Percentiles rank a stretch among this genome's conserved stretches.
phyloP scores from a whole-genome alignment of 2,113 vertebrate genomes.

The Xenopus laevis region DNA sequence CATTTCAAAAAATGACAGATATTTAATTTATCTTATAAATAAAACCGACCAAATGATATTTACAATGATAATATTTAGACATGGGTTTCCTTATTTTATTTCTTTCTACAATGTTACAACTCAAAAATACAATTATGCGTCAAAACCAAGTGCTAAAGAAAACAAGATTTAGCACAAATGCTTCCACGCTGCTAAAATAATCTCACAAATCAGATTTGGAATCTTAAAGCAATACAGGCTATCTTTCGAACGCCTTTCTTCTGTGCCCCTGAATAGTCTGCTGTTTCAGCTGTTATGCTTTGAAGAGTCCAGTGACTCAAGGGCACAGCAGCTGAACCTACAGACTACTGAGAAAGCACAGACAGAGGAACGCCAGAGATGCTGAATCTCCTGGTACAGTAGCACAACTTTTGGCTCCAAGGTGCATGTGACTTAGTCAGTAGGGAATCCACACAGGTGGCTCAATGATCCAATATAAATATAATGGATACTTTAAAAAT shows the following conservation, averaged over 20 bases:
- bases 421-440: slow-evolving; percentile 2
- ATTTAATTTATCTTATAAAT: no score
- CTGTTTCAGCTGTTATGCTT: slow-evolving; percentile 34
- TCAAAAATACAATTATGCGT: no score
- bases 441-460: slow-evolving; percentile 22
- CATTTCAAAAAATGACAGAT: no score
- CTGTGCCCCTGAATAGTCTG: slow-evolving; percentile 24
- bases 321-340: slow-evolving; percentile 32
- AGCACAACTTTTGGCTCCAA: slow-evolving; percentile 22
- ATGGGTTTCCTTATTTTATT: no score
- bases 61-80: no score
- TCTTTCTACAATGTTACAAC: no score
- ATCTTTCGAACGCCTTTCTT: not conserved
- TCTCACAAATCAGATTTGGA: not conserved
- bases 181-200: no score
- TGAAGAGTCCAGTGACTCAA: slow-evolving; percentile 17
- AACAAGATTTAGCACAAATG: no score
- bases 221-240: slow-evolving; percentile 5
- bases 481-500: no score
- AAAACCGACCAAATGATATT: no score
- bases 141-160: no score
- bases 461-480: not conserved
- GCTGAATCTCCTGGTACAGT: slow-evolving; percentile 17
- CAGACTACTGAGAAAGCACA: slow-evolving; percentile 1
- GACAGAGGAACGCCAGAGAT: slow-evolving; percentile 1